Percentiles rank a stretch among this genome's conserved stretches.
phyloP scores from a whole-genome alignment of 2,888 invertebrate genomes.

The Platycnemis pennipes region DNA sequence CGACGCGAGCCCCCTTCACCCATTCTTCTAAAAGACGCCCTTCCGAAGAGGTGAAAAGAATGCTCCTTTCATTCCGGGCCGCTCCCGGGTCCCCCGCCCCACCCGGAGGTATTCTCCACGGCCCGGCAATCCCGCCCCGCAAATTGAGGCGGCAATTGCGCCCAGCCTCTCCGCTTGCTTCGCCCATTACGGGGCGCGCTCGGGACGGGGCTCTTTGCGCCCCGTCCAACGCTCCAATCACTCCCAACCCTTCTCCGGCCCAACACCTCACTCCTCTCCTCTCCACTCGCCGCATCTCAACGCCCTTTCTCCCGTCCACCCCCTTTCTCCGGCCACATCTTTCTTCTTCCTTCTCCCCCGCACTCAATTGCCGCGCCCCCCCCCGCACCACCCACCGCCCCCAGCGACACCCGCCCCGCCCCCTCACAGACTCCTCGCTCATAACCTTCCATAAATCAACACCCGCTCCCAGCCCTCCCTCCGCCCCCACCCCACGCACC shows the following conservation, averaged over 20 bases:
- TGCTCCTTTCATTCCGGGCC: background rate
- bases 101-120: too few species aligned
- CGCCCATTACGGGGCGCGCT: too few species aligned
- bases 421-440: background rate
- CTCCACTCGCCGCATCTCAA: background rate
- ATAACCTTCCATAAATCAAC: constrained; percentile 13
- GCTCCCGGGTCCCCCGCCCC: too few species aligned
- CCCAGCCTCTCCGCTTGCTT: background rate
- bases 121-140: too few species aligned
- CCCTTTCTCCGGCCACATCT: background rate
- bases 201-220: background rate
- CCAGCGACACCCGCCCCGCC: background rate
- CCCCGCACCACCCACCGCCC: background rate
- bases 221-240: background rate
- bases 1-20: background rate
- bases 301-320: too few species aligned
- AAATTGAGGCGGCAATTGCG: too few species aligned
- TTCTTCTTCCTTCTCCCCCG: background rate
- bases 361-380: background rate
- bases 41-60: background rate
- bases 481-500: background rate
- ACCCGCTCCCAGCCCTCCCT: background rate
- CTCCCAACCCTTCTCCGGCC: background rate
- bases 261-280: background rate
- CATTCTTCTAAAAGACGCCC: background rate